Conservation (phyloP, 2,888 invertebrate genomes). For the Aphrophora alni region DNA sequence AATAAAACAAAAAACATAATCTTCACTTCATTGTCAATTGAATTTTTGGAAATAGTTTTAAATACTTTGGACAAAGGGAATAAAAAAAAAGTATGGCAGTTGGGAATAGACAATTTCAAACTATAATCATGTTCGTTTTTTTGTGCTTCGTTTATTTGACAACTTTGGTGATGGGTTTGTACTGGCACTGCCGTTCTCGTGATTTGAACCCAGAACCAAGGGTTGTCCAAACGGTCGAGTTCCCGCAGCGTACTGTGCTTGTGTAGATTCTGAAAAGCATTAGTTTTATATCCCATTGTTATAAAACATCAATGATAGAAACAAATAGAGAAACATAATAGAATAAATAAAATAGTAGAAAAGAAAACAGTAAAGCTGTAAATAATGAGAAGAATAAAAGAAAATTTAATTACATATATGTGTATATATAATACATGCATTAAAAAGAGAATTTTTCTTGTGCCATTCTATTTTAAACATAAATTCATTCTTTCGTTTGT, state of each 20-base stretch:
- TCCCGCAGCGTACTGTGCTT: conserved; percentile 60
- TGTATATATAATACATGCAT: too few species aligned
- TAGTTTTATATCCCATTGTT: neutral
- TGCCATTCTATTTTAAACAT: too few species aligned
- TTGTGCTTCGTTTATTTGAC: conserved; percentile 1
- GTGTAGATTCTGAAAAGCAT: conserved; percentile 48
- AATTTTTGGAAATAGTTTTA: neutral
- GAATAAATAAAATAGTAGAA: conserved; percentile 29
- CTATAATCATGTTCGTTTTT: conserved; percentile 6
- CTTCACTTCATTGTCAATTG: neutral
- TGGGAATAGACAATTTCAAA: neutral
- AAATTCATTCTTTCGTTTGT: too few species aligned
- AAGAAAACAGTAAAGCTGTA: conserved; percentile 16
- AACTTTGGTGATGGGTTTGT: conserved; percentile 45
- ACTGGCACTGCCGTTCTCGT: conserved; percentile 50
- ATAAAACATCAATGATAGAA: conserved; percentile 12
- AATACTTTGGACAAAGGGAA: neutral
- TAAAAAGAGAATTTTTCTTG: too few species aligned
- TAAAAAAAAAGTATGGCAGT: neutral
- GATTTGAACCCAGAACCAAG: conserved; percentile 64
- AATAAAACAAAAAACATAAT: neutral
- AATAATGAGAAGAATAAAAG: conserved; percentile 46
- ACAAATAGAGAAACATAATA: too few species aligned
- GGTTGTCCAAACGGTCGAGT: conserved; percentile 82
- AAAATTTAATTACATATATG: too few species aligned